A percentile compares a stretch with the other conserved stretches of the same genome.
phyloP scores from a whole-genome alignment of 2,888 invertebrate genomes.

The Carcina quercana region DNA sequence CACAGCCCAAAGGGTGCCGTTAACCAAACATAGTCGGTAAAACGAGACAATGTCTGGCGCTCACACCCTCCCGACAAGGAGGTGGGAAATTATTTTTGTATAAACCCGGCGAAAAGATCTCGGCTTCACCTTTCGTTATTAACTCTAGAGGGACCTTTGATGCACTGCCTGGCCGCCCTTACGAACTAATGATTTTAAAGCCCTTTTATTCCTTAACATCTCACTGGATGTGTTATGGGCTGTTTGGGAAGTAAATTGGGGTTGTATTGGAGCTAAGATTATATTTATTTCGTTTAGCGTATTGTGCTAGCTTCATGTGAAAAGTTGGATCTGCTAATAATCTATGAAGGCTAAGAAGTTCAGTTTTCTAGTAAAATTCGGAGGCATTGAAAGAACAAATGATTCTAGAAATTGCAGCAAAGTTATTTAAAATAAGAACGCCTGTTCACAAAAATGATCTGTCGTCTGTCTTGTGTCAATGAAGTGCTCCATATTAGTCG shows the following conservation, averaged over 20 bases:
- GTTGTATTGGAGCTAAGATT: too few species aligned
- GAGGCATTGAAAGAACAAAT: too few species aligned
- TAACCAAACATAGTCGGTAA: conserved; percentile 40
- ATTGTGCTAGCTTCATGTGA: too few species aligned
- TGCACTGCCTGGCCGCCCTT: conserved; percentile 43
- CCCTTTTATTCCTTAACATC: conserved; percentile 39
- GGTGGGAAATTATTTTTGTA: conserved; percentile 50
- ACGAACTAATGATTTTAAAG: conserved; percentile 62
- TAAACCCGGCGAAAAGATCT: conserved; percentile 50
- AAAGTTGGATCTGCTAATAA: too few species aligned
- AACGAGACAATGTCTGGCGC: conserved; percentile 35
- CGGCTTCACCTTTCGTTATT: conserved; percentile 58
- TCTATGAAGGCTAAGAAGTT: too few species aligned
- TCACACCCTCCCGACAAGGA: conserved; percentile 25
- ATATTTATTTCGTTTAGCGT: too few species aligned
- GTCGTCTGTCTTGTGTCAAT: too few species aligned
- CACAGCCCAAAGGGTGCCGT: conserved; percentile 13
- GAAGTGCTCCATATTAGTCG: too few species aligned
- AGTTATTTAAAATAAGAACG: too few species aligned
- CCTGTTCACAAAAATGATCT: too few species aligned
- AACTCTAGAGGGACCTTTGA: conserved; percentile 56
- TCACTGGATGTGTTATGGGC: conserved; percentile 27
- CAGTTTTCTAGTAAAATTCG: too few species aligned
- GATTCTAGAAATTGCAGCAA: too few species aligned
- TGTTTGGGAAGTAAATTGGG: conserved; percentile 29